Percentiles rank a stretch among this genome's conserved stretches.
Evolutionary conservation across 2,797 vertebrate species (phyloP).

Genomic region (Melanogrammus aeglefinus): DNA sequence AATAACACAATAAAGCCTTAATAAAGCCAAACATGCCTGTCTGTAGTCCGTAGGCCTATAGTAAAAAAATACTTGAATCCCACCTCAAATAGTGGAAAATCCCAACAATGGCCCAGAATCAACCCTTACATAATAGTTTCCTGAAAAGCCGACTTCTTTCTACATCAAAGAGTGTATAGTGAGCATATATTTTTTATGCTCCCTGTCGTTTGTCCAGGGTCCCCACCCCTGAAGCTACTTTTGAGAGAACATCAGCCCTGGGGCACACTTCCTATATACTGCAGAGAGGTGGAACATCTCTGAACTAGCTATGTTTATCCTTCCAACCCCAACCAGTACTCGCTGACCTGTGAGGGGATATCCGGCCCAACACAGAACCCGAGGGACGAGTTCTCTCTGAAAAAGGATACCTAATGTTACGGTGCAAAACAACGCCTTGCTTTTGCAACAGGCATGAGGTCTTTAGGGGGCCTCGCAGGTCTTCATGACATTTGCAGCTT

Average conservation of each 20-base stretch:
- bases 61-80: too few relatives aligned
- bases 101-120: too few relatives aligned
- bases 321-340: constrained; percentile 82
- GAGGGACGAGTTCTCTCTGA: constrained; percentile 94
- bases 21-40: background rate
- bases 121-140: too few relatives aligned
- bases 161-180: background rate
- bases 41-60: too few relatives aligned
- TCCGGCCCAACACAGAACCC: constrained; percentile 94
- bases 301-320: constrained; percentile 85
- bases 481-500: constrained; percentile 82
- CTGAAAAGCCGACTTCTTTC: too few relatives aligned
- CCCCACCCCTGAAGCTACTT: constrained; percentile 57
- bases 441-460: constrained; percentile 96
- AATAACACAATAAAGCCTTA: background rate
- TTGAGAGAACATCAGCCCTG: constrained; percentile 73
- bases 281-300: constrained; percentile 81
- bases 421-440: constrained; percentile 91
- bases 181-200: background rate
- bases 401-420: constrained; percentile 99
- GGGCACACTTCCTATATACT: constrained; percentile 79
- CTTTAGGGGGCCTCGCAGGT: constrained; percentile 79
- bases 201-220: constrained; percentile 43
- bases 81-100: too few relatives aligned
- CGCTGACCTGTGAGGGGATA: constrained; percentile 94